Conservation (phyloP, 2,113 vertebrate genomes). For the Dicerorhinus sumatrensis region DNA sequence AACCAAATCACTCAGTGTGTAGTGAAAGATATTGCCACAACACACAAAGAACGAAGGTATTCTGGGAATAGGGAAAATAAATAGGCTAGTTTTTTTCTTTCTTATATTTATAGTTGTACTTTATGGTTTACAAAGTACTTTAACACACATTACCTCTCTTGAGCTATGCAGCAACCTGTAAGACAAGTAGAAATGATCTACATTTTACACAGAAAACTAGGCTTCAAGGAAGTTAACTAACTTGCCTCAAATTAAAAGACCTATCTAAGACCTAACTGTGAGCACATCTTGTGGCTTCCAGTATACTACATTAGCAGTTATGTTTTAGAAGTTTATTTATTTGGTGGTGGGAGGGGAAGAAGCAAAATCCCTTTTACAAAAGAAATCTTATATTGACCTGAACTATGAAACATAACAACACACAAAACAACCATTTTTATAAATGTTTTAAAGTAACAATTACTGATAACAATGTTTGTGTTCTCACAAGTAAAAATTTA, state of each 20-base stretch:
- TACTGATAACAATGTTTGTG: not conserved
- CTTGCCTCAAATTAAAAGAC: not conserved
- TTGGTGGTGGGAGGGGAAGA: not conserved
- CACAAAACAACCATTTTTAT: constrained; percentile 1
- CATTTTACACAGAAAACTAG: constrained; percentile 41
- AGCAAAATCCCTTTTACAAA: constrained; percentile 57
- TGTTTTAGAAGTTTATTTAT: not conserved
- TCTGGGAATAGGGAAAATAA: constrained; percentile 28
- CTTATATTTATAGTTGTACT: not conserved
- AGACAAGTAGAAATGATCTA: constrained; percentile 6
- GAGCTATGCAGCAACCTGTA: constrained; percentile 7
- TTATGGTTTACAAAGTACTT: not conserved
- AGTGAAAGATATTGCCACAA: constrained; percentile 4
- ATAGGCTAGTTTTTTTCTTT: not conserved
- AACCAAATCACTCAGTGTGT: constrained; percentile 56
- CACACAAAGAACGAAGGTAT: not conserved
- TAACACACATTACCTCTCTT: not conserved
- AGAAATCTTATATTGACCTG: not conserved
- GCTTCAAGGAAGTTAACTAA: constrained; percentile 31
- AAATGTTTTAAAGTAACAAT: not conserved
- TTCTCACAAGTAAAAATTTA: constrained; percentile 23
- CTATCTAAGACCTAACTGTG: not conserved
- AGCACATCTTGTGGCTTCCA: not conserved
- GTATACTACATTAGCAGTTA: constrained; percentile 24
- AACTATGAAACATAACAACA: constrained; percentile 38